Conservation (phyloP, 2,113 vertebrate genomes). For the Andinoacara biseriatus region DNA sequence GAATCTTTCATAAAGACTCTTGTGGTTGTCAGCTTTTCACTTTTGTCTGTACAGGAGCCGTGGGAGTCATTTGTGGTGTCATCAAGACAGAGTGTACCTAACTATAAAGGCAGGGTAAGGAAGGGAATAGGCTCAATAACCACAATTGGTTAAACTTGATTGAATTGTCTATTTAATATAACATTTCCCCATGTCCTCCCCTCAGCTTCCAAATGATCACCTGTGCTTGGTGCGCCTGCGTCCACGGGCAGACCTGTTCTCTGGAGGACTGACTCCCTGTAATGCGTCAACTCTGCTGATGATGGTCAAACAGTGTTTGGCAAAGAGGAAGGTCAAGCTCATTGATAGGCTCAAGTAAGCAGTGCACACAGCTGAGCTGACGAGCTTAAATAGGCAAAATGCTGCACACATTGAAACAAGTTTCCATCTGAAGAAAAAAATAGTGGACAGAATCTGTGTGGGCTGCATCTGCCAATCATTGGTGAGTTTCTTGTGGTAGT, state of each 20-base stretch:
- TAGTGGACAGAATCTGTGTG: not conserved
- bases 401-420: not conserved
- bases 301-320: slow-evolving; percentile 92
- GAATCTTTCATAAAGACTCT: not conserved
- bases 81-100: slow-evolving; percentile 42
- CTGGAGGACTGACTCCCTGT: slow-evolving; percentile 78
- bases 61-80: slow-evolving; percentile 84
- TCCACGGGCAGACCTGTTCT: slow-evolving; percentile 87
- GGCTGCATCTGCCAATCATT: not conserved
- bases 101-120: slow-evolving; percentile 78
- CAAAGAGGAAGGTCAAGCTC: slow-evolving; percentile 82
- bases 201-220: slow-evolving; percentile 78
- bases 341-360: slow-evolving; percentile 87
- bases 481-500: too few species aligned
- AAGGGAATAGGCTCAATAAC: not conserved
- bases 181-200: not conserved
- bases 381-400: not conserved
- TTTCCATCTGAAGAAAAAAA: not conserved
- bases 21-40: slow-evolving; percentile 4
- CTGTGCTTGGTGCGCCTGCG: slow-evolving; percentile 88
- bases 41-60: slow-evolving; percentile 81
- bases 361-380: not conserved
- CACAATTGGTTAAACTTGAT: not conserved
- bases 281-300: slow-evolving; percentile 85
- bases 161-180: not conserved